Base-by-base conservation (phyloP, 2,113 vertebrate genomes). In the Dicrurus megarhynchus region DNA sequence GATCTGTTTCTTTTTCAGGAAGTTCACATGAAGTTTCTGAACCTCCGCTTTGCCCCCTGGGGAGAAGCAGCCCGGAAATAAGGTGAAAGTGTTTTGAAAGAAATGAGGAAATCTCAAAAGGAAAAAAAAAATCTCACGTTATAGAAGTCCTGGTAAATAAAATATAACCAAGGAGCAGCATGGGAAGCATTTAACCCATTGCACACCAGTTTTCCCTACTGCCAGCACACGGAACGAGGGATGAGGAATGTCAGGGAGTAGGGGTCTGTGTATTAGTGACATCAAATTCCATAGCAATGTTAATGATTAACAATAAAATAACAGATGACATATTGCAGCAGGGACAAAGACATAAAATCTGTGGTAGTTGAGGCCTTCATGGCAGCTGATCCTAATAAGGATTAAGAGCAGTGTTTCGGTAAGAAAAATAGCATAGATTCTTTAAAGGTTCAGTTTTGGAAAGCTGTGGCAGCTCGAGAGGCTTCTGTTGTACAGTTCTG, bases 1-100 rank as follows among this genome's bases (percentile, higher is more conserved):
- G 93, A 94, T 96, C 95, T 97, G 95, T 92, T 97, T 97, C 96
- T 89, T 89, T 97, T 97, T 95, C 91, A 95, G 96, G 95, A 97
- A 95, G 93, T 97, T 95, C 94, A 87, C 47, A 49, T 44, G 89
- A 97, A 97, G 94, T 95, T 97, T 96, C 92, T 73, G 55, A 96
- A 87, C 80, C 88, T 95, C 78, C 77, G 89, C 74, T 85, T 92
- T 47, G 33, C n/a, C 23, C 91, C 80, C 2, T 67, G 41, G 88
- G 76, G 77, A 93, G 73, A 95, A 74, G 63, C 37, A 91, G 77
- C 81, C 93, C 71, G 28, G 94, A 97, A 95, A 96, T 93, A 89
- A 96, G 90, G 94, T 93, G 90, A 95, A 94, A 96, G 78, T 87
- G 78, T 95, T 89, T 77, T 80, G 86, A 95, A 95, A 96, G 82